These are phyloP conservation scores for Xenentodon cancila DNA, from an alignment of 2,797 vertebrate species.

Conservation along the genomic window DNA sequence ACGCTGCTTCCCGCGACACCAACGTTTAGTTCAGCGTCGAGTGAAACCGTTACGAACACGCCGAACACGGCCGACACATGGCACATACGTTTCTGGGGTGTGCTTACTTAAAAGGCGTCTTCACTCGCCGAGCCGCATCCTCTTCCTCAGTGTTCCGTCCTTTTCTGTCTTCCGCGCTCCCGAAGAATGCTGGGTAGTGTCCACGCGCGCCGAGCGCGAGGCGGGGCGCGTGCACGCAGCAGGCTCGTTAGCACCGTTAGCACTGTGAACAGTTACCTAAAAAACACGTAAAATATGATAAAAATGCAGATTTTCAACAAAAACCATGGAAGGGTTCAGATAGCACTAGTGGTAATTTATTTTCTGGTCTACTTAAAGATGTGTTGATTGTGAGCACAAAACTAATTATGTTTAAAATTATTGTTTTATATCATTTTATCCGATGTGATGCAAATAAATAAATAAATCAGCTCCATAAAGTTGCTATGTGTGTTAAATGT, in stretches of 20 bases:
- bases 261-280: slow-evolving; percentile 18
- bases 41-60: not conserved
- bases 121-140: slow-evolving; percentile 57
- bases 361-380: no score
- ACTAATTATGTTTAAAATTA: no score
- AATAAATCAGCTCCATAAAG: no score
- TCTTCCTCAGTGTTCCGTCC: slow-evolving; percentile 36
- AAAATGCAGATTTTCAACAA: no score
- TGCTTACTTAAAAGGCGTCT: not conserved
- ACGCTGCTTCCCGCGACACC: not conserved
- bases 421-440: no score
- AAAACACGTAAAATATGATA: not conserved
- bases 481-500: no score
- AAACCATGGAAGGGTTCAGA: no score
- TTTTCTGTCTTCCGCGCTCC: slow-evolving; percentile 1
- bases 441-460: no score
- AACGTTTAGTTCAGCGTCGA: accelerated
- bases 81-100: accelerated
- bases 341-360: no score
- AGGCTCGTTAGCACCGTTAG: not conserved
- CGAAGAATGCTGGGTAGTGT: slow-evolving; percentile 39
- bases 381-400: no score
- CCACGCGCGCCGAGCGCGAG: not conserved
- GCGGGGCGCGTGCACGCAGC: not conserved
- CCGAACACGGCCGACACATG: not conserved